Conservation (phyloP, 1,140 invertebrate genomes). For the Drosophila simulans region DNA sequence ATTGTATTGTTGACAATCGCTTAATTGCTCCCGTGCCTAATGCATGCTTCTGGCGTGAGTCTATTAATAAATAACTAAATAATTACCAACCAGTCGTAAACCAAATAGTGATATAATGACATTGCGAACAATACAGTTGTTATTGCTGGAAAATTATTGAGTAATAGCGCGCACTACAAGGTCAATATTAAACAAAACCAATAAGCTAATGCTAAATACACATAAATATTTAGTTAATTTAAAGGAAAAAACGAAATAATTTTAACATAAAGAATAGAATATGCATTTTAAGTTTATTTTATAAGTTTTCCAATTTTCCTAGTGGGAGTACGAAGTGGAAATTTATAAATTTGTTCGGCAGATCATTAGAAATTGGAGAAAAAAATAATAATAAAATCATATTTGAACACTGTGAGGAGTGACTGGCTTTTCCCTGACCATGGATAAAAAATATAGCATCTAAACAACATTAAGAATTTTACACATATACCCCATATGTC, state of each 20-base stretch:
- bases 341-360: too few species aligned
- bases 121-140: constrained; percentile 10
- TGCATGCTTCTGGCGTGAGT: constrained; percentile 57
- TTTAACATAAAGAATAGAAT: constrained; percentile 62
- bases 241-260: constrained; percentile 42
- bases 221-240: too few species aligned
- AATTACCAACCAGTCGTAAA: constrained; percentile 35
- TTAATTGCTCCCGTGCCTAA: constrained; percentile 62
- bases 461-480: constrained; percentile 5
- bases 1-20: constrained; percentile 70
- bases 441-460: constrained; percentile 4
- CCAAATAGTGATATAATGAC: constrained; percentile 19
- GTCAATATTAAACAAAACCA: constrained; percentile 9
- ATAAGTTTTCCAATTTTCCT: constrained; percentile 24
- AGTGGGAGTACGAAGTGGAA: too few species aligned
- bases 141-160: constrained; percentile 34
- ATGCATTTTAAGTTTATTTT: too few species aligned
- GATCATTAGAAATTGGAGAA: too few species aligned
- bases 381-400: too few species aligned
- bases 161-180: constrained; percentile 38
- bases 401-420: too few species aligned
- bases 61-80: constrained; percentile 66
- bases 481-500: constrained; percentile 4
- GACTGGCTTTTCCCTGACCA: too few species aligned
- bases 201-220: not conserved